A percentile compares a stretch with the other conserved stretches of the same genome.
Evolutionary conservation across 2,797 vertebrate species (phyloP).

Genomic region (Coreius guichenoti): DNA sequence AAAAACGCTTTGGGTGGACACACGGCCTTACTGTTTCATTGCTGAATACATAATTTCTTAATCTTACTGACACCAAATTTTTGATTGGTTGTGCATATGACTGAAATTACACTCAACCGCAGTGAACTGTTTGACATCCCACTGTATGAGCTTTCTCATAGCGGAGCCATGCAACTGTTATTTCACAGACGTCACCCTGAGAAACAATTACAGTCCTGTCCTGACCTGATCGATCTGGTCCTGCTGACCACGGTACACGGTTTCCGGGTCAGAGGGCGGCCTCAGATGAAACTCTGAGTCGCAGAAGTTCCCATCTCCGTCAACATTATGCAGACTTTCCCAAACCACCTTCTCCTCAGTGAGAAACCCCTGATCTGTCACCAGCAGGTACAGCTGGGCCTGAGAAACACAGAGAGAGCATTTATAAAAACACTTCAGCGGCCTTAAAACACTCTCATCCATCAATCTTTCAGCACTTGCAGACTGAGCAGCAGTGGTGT

Average conservation of each 20-base stretch:
- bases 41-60: not conserved
- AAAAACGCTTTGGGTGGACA: too few species aligned
- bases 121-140: not conserved
- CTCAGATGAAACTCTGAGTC: conserved; percentile 94
- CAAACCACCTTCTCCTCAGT: conserved; percentile 98
- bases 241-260: conserved; percentile 95
- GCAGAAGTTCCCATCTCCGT: conserved; percentile 97
- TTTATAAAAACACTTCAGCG: not conserved
- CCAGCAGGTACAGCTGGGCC: conserved; percentile 96
- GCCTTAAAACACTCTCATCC: conserved; percentile 3
- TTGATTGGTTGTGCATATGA: not conserved
- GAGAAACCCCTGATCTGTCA: conserved; percentile 98
- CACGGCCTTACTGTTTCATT: not conserved
- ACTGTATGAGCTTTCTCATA: not conserved
- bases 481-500: conserved; percentile 7
- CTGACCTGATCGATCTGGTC: conserved; percentile 99
- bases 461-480: conserved; percentile 23
- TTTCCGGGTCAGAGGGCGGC: conserved; percentile 95
- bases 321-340: conserved; percentile 98
- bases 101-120: not conserved
- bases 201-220: conserved; percentile 16
- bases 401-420: conserved; percentile 65
- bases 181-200: not conserved
- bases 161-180: not conserved
- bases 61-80: not conserved